Base-by-base conservation (phyloP, 2,797 vertebrate species). In the Helicolenus hilgendorfi region DNA sequence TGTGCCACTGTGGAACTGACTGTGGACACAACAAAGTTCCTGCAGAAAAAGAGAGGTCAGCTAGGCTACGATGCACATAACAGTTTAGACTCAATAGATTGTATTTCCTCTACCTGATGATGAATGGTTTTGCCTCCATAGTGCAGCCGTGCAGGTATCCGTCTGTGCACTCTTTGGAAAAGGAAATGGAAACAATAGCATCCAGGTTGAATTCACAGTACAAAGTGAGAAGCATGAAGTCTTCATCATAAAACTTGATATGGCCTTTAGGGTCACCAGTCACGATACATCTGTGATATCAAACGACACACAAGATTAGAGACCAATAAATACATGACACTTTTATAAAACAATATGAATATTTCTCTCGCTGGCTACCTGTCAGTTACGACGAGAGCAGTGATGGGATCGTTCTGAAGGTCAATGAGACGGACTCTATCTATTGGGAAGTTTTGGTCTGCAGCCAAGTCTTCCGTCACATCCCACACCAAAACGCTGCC, bases 11-110 rank as follows among this genome's bases (percentile, higher is more conserved):
- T 89, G 29, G 98, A 98, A 22, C 96, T 97, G 24, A 91, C 83
- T 1, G 98, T 98, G 27, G 97, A 97, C 18, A 98, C 94, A 82
- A 99, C 95, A 86, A 99, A 96, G 96, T 98, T 98, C 95, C 99
- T 99, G 95, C 72, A 93, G 78, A 75, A 72, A 84, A 89, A 86
- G 33, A 83, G 7, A 79, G 10, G 11, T 41, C 27, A 71, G 29
- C 35, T 69, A 60, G 20, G 15, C 8, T 36, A 18, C 55, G 41
- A 91, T 72, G 24, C 24, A 56, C 26, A 60, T 11, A 83, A 58
- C 41, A 77, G 10, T 67, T 49, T 10, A 77, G 14, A 56, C 5
- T 69, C 38, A 69, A 67, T 26, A 24, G 8, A 38, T 5, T 5
- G 41, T 38, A 29, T 53, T 71, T 79, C 35, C 41, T 86, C 94